A percentile compares a stretch with the other conserved stretches of the same genome.
These are phyloP conservation scores for Myotis lucifugus DNA, from an alignment of 2,113 vertebrate species.

Conservation along the genomic window DNA sequence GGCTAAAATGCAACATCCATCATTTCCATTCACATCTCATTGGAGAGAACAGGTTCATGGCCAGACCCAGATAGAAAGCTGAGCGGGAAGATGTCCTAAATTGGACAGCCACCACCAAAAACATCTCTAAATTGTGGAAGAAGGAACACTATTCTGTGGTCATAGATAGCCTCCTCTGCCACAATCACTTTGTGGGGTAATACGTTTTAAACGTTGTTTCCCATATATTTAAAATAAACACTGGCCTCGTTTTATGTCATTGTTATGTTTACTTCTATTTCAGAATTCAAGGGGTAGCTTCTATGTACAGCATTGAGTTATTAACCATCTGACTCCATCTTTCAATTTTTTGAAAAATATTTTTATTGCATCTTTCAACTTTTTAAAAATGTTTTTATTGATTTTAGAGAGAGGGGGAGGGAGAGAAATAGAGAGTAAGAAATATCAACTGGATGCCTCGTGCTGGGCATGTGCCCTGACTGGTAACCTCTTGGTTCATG, in stretches of 20 bases:
- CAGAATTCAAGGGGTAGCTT: background rate
- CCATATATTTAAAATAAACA: background rate
- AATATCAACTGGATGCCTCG: too few relatives aligned
- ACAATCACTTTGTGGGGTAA: background rate
- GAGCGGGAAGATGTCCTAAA: background rate
- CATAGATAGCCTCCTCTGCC: background rate
- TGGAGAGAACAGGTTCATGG: background rate
- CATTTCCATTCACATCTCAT: fast-evolving
- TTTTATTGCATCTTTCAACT: too few relatives aligned
- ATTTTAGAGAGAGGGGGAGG: too few relatives aligned
- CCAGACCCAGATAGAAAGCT: background rate
- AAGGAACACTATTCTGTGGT: background rate
- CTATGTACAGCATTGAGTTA: background rate
- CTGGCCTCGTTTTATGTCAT: background rate
- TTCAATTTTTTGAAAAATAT: background rate
- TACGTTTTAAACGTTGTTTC: background rate
- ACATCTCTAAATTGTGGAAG: background rate
- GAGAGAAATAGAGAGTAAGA: too few relatives aligned
- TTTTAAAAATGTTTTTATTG: too few relatives aligned
- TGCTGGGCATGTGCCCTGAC: too few relatives aligned
- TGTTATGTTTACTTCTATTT: background rate
- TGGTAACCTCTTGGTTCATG: too few relatives aligned
- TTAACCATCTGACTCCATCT: background rate
- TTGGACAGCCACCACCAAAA: too few relatives aligned
- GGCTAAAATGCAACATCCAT: fast-evolving